Percentiles rank a stretch among this genome's conserved stretches.
These are phyloP conservation scores for Clunio marinus DNA, from an alignment of 2,888 invertebrate species.

Conservation along the genomic window DNA sequence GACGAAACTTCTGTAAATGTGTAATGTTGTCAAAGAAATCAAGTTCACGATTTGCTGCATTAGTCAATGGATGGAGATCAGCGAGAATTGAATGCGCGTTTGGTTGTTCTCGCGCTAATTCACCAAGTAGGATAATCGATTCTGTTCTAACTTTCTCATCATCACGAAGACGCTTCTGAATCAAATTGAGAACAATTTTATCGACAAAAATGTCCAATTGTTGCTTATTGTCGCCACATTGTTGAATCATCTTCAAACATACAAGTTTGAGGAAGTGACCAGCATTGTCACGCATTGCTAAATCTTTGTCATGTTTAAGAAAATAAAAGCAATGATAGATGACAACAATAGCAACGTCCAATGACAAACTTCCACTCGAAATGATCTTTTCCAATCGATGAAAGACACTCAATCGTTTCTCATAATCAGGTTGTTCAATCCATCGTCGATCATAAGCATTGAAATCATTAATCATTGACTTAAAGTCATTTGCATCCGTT, in stretches of 20 bases:
- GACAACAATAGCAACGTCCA: conserved; percentile 66
- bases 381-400: conserved; percentile 60
- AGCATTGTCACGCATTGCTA: conserved; percentile 76
- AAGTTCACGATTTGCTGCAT: conserved; percentile 71
- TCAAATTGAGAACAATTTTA: conserved; percentile 66
- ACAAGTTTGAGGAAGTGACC: conserved; percentile 68
- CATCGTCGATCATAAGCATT: conserved; percentile 84
- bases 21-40: conserved; percentile 94
- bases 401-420: conserved; percentile 73
- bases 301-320: conserved; percentile 72
- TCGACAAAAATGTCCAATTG: conserved; percentile 67
- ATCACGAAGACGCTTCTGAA: conserved; percentile 67
- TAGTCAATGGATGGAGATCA: conserved; percentile 65
- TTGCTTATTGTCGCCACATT: conserved; percentile 53
- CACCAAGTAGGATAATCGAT: conserved; percentile 72
- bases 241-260: conserved; percentile 60
- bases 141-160: conserved; percentile 72
- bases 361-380: conserved; percentile 54
- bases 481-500: conserved; percentile 52
- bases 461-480: conserved; percentile 60
- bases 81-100: conserved; percentile 65
- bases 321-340: conserved; percentile 79
- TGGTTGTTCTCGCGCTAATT: conserved; percentile 68
- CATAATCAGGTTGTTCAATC: conserved; percentile 93
- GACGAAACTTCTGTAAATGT: conserved; percentile 81